phyloP scores from a whole-genome alignment of 2,888 invertebrate genomes.

The Drosophila histrio region DNA sequence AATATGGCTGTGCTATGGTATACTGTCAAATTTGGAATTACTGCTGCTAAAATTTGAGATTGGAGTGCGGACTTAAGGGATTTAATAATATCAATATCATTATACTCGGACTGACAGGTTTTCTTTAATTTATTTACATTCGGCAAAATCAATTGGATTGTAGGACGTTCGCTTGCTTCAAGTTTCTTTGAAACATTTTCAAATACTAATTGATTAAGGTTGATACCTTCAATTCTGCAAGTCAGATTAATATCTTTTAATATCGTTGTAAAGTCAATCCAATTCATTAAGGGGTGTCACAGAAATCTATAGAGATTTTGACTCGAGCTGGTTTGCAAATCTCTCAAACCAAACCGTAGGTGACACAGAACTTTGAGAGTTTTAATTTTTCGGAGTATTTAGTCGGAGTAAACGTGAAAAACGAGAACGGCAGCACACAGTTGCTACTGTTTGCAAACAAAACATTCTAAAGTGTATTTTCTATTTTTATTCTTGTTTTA shows the following conservation, averaged over 20 bases:
- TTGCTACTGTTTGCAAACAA: too few species aligned
- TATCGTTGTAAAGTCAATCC: background rate
- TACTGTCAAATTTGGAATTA: constrained; percentile 4
- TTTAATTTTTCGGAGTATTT: too few species aligned
- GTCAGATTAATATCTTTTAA: background rate
- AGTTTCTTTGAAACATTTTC: constrained; percentile 5
- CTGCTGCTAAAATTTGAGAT: background rate
- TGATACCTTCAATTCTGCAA: background rate
- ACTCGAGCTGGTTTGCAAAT: too few species aligned
- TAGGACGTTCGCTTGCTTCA: background rate
- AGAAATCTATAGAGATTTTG: too few species aligned
- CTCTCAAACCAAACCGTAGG: too few species aligned
- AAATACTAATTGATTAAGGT: background rate
- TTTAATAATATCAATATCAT: background rate
- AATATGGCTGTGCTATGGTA: background rate
- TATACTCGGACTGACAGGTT: background rate
- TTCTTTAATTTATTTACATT: constrained; percentile 3
- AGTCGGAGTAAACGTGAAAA: too few species aligned
- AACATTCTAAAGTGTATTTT: too few species aligned
- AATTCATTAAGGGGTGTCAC: too few species aligned
- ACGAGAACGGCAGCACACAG: too few species aligned
- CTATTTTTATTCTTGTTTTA: too few species aligned
- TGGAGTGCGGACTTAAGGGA: background rate
- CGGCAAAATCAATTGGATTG: background rate
- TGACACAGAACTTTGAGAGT: too few species aligned